Evolutionary conservation across 2,797 vertebrate genomes (phyloP).

Genomic region (Poecile montanus): DNA sequence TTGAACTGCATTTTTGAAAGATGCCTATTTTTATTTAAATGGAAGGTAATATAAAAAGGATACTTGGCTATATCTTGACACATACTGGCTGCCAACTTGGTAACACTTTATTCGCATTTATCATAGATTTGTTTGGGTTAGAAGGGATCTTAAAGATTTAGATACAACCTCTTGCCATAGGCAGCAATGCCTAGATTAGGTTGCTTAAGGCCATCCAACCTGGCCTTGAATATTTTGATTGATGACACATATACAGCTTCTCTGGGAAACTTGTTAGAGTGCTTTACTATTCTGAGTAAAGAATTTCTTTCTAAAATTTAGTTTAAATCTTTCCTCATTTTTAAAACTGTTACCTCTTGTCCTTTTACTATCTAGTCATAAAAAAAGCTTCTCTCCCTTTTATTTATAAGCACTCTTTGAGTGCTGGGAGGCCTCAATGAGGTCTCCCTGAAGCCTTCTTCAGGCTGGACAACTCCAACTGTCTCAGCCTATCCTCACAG

Average conservation of each 20-base stretch:
- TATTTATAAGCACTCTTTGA: neutral
- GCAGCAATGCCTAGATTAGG: neutral
- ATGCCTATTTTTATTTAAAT: neutral
- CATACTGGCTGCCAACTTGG: neutral
- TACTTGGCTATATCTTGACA: neutral
- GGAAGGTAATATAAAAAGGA: neutral
- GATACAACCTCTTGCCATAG: neutral
- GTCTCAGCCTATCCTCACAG: neutral
- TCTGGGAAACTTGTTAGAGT: neutral
- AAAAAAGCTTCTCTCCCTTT: neutral
- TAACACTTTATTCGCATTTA: neutral
- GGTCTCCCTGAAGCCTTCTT: neutral
- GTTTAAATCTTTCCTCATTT: neutral
- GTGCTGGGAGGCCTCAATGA: neutral
- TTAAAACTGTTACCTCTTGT: neutral
- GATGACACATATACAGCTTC: neutral
- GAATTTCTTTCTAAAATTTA: neutral
- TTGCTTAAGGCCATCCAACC: neutral
- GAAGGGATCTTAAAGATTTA: neutral
- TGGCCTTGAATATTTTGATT: neutral
- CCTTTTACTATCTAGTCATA: neutral
- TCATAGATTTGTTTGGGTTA: neutral
- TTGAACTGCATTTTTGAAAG: neutral
- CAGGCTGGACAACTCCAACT: neutral
- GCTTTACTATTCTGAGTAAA: neutral